Conservation (phyloP, 2,797 vertebrate genomes). For the Anisognathus igniventris region DNA sequence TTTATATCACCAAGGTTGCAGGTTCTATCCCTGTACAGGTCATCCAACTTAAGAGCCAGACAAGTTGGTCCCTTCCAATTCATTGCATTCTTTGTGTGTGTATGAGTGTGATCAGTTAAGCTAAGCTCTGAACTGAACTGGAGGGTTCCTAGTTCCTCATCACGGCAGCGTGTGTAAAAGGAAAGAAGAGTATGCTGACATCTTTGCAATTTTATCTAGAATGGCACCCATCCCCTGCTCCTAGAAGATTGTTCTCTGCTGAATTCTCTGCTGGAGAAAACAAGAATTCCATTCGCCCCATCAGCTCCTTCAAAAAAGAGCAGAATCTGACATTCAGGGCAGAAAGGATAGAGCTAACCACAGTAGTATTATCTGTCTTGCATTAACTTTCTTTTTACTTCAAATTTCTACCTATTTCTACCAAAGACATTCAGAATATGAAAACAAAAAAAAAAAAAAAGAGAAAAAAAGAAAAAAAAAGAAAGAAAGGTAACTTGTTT, state of each 20-base stretch:
- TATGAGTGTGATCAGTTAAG: not conserved
- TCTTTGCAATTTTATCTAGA: not conserved
- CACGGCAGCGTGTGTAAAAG: not conserved
- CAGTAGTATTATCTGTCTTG: not conserved
- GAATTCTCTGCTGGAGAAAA: not conserved
- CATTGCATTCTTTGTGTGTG: not conserved
- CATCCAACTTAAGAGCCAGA: not conserved
- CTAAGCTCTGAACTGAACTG: not conserved
- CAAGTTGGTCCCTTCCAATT: not conserved
- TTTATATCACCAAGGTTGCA: not conserved
- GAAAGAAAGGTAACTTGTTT: fast-evolving
- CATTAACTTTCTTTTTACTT: not conserved
- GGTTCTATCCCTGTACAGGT: not conserved
- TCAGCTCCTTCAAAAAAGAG: not conserved
- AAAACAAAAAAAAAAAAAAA: too few species aligned
- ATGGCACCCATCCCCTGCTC: not conserved
- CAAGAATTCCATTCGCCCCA: not conserved
- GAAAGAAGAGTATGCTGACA: not conserved
- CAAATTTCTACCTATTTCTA: not conserved
- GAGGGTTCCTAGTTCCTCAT: not conserved
- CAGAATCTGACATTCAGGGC: not conserved
- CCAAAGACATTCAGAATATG: not conserved
- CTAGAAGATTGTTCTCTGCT: not conserved
- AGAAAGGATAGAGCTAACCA: not conserved
- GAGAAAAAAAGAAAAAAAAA: too few species aligned